Evolutionary conservation across 2,888 invertebrate species (phyloP), one percentile per base, ranked within the genome.

Genomic region (Neocrepidodera transversa): DNA sequence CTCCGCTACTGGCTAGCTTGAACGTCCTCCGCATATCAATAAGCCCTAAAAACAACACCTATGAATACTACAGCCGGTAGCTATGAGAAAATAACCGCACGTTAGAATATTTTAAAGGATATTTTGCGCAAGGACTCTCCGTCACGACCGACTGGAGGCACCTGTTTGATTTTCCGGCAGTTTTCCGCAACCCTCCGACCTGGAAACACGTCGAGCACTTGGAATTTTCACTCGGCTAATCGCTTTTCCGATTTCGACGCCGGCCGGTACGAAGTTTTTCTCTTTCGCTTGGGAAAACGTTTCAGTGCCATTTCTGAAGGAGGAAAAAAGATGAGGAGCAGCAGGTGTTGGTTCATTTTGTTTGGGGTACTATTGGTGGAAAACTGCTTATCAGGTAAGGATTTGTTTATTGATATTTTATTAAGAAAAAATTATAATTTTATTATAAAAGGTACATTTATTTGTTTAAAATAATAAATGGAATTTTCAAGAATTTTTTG

Each of bases 101-200:
- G 16, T 40, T 38, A 52, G 49, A 26, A 48, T 42, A 58, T 51
- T 53, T 16, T 8, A 42, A 35, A 23, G 17, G 43, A 16, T 53
- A 55, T 61, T 56, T 57, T 40, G 64, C 64, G 64, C 64, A 64
- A 57, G 47, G 26, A 49, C 60, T 51, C 20, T 54, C 52, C 36
- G 50, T 60, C 51, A 49, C 51, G 45, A 35, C 51, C 40, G 17
- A 56, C 48, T 45, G 40, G 45, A 52, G 58, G 62, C 68, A 68
- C 70, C 68, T 70, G 70, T 68, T 68, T 52, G 66, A 66, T 64
- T 66, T 66, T 54, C 65, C 65, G 61, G 52, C 67, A 68, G 68
- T 67, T 67, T 65, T 64, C 65, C 68, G 59, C 62, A 55, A 53
- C 36, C 26, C 57, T 50, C 51, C 65, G 62, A 49, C 35, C 40